Base-by-base conservation (phyloP, 2,888 invertebrate genomes). In the Drosophila fulvimacula region DNA sequence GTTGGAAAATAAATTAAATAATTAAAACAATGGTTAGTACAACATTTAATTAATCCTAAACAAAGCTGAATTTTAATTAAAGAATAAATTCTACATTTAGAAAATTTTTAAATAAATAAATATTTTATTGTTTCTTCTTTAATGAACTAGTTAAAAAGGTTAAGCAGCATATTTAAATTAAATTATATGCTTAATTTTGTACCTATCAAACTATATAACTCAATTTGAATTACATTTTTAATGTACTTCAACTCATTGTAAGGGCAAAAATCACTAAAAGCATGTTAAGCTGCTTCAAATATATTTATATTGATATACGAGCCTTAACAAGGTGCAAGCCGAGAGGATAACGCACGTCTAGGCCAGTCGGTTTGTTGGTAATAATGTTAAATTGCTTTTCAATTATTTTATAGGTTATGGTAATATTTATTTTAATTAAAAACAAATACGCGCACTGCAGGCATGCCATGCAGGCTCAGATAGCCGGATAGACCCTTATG, bases 391-490 rank as follows among this genome's bases (percentile, higher is more conserved):
- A 90, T 90, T 89, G 82, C 82, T 90, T 90, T 91, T 81, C 88
- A 88, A 88, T 91, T 88, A 90, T 91, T 88, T 91, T 79, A 90
- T 88, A 78, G 90, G 87, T 82, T 87, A 81, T 73, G 81, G 79
- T 69, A 90, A 86, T 88, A 86, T 90, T 86, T 84, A 86, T 88
- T 90, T 90, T 90, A 90, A 90, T 90, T 90, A 88, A 89, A 88
- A 82, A 80, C 80, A 85, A 88, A 88, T 86, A 73, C 73, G 62
- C 56, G 41, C 48, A 41, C 53, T 53, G 52, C 82, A 77, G 69
- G 62, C 75, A 64, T 34, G 42, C 27, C 39, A 30, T 24, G 24
- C 27, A 13, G 30, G 59, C 17, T 39, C 65, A 19, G n/a, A 48
- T 48, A 32, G 42, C 42, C 13, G 42, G 42, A 15, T 42, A 42